Conservation (phyloP, 2,888 invertebrate genomes). For the Tubiluchus corallicola region DNA sequence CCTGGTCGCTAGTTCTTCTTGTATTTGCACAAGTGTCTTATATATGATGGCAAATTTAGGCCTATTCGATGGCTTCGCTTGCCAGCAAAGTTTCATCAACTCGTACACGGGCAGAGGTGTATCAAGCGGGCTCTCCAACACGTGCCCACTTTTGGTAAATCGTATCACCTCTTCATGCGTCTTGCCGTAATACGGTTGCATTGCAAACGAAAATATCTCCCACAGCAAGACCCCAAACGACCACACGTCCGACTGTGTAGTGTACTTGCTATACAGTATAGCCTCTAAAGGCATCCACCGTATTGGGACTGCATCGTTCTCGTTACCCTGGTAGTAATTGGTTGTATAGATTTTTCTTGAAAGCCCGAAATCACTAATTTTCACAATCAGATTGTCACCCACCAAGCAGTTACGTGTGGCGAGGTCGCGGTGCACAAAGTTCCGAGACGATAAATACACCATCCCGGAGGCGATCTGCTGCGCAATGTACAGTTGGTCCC, state of each 20-base stretch:
- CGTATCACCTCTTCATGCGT: slow-evolving; percentile 77
- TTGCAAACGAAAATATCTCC: slow-evolving; percentile 90
- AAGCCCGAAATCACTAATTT: slow-evolving; percentile 90
- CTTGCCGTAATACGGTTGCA: slow-evolving; percentile 92
- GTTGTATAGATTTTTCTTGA: slow-evolving; percentile 70
- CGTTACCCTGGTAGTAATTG: slow-evolving; percentile 75
- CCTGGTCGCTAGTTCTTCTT: slow-evolving; percentile 19
- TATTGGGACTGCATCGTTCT: slow-evolving; percentile 60
- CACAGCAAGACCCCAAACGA: slow-evolving; percentile 88
- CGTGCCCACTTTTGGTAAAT: slow-evolving; percentile 78
- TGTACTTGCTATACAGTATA: slow-evolving; percentile 87
- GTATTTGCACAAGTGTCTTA: slow-evolving; percentile 38
- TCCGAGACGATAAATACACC: slow-evolving; percentile 79
- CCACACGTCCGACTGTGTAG: slow-evolving; percentile 90
- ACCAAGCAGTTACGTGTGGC: slow-evolving; percentile 90
- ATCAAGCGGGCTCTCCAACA: slow-evolving; percentile 72
- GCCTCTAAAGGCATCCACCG: slow-evolving; percentile 96
- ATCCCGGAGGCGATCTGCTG: slow-evolving; percentile 81
- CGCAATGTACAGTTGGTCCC: slow-evolving; percentile 65
- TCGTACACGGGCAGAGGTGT: slow-evolving; percentile 60
- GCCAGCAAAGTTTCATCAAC: slow-evolving; percentile 85
- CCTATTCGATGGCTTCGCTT: slow-evolving; percentile 58
- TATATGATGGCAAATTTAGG: slow-evolving; percentile 46
- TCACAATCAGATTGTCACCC: slow-evolving; percentile 78
- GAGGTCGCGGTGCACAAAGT: slow-evolving; percentile 86